Evolutionary conservation across 2,113 vertebrate species (phyloP), one percentile per base, ranked within the genome.

Genomic region (Alaudala cheleensis): DNA sequence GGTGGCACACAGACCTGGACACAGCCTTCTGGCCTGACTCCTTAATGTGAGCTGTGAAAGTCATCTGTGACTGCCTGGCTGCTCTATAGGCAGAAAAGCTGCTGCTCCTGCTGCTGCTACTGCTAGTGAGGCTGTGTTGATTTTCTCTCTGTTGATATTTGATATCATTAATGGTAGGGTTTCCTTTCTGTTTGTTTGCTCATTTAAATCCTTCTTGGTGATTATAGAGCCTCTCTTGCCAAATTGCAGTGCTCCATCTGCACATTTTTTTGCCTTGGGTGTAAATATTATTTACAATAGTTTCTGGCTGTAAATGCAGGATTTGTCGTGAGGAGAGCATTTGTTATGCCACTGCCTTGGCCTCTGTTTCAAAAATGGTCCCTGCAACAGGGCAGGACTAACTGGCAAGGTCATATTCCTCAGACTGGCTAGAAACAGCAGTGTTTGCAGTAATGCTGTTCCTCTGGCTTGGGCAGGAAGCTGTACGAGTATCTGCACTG

Each of bases 401-500:
- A 44, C n/a, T 40, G 54, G 25, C 50, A 71, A 25, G 28, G 17
- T 11, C 2, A 1, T 34, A 2, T 71, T 93, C 91, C 49, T 85
- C 57, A 54, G 29, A 7, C 20, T 11, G 70, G 79, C 50, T 62
- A 86, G 21, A 83, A 92, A 47, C 4, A 76, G 50, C 33, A 26
- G 2, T 16, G 61, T 69, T 82, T 90, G 54, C 74, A 51, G 45
- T 62, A 78, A 62, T 85, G 62, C 40, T 64, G 12, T 66, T 81
- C 50, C 61, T 87, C 61, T 53, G 67, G 31, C 70, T 60, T 31
- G 7, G 18, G 29, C 44, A 67, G 66, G 45, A 58, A 90, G 49
- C 44, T 67, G 8, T 45, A 15, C 0, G 0, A 81, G 11, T 28
- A 45, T 29, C 17, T 24, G 15, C 25, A 54, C 42, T 23, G 2